Evolutionary conservation across 2,888 invertebrate species (phyloP).

Genomic region (Balanococcus diminutus): DNA sequence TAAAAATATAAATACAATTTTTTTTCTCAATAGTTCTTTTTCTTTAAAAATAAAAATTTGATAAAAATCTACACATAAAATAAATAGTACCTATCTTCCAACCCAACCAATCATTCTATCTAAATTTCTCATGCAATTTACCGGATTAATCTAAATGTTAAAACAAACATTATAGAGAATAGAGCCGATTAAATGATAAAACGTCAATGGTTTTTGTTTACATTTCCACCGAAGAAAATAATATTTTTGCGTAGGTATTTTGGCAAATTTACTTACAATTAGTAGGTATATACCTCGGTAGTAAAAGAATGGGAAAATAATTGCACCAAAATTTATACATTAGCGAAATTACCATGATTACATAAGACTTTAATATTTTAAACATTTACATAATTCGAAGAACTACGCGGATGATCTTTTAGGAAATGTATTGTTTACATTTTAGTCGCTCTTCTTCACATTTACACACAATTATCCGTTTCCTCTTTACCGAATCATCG

Average conservation of each 20-base stretch:
- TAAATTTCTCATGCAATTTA: background rate
- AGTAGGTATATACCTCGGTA: too few relatives aligned
- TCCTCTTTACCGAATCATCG: background rate
- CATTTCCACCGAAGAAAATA: background rate
- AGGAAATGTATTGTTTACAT: constrained; percentile 35
- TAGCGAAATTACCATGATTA: background rate
- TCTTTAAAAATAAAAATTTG: too few relatives aligned
- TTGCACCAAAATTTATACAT: constrained; percentile 3
- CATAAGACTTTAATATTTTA: background rate
- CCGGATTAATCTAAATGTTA: background rate
- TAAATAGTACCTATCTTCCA: too few relatives aligned
- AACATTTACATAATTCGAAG: constrained; percentile 13
- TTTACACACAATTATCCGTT: constrained; percentile 28
- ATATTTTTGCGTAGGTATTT: background rate
- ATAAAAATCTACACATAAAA: too few relatives aligned
- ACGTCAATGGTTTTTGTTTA: background rate
- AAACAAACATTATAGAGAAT: background rate
- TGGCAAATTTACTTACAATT: background rate
- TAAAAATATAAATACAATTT: too few relatives aligned
- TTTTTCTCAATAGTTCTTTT: too few relatives aligned
- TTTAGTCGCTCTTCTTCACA: constrained; percentile 17
- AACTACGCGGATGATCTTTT: constrained; percentile 29
- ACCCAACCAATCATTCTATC: background rate
- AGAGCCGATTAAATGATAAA: background rate
- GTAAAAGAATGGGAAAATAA: background rate